Base-by-base conservation (phyloP, 2,113 vertebrate species). In the Pseudopodoces humilis region DNA sequence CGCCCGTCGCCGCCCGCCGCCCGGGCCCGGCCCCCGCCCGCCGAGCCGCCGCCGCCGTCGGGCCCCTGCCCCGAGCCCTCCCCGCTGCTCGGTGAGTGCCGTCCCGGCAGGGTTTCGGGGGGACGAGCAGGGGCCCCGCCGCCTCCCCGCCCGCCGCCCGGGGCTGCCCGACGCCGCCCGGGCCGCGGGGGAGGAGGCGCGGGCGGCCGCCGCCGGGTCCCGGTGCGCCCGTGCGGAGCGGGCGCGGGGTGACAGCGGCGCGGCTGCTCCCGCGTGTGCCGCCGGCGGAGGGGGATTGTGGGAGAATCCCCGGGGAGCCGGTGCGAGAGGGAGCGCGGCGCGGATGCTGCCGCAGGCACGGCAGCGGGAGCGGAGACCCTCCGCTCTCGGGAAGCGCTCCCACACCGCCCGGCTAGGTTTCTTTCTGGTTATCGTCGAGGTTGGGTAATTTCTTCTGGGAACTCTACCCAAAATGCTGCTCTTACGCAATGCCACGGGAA, bases 371-470 rank as follows among this genome's bases (percentile, higher is more conserved):
- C 19, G 64, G 24, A 68, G 50, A 59, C 37, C 30, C 44, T 24
- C 9, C 5, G 9, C 60, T 19, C 7, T 30, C 30, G 79, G 53
- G 52, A 19, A 62, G 84, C 43, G 16, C 63, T 18, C 20, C 64
- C 41, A 16, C 27, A 37, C 79, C 31, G 69, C 8, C 65, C 52
- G n/a, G 52, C 60, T 15, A 2, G 27, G 39, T 70, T 92, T 56
- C 49, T 72, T 17, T 64, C 58, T 88, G 53, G 49, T 64, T 49
- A 55, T 31, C 55, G 56, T 50, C 37, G 85, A 14, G 47, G 65
- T 87, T 96, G 95, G 91, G 96, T 63, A 92, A 94, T 93, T 95
- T 95, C 88, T 93, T 90, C 67, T 64, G 88, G 83, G 91, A 94
- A 10, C 58, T 35, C 49, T 83, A 90, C 59, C 67, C 67, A 47